These are phyloP conservation scores for Graphium colonna DNA, from an alignment of 2,888 invertebrate species.

Conservation along the genomic window DNA sequence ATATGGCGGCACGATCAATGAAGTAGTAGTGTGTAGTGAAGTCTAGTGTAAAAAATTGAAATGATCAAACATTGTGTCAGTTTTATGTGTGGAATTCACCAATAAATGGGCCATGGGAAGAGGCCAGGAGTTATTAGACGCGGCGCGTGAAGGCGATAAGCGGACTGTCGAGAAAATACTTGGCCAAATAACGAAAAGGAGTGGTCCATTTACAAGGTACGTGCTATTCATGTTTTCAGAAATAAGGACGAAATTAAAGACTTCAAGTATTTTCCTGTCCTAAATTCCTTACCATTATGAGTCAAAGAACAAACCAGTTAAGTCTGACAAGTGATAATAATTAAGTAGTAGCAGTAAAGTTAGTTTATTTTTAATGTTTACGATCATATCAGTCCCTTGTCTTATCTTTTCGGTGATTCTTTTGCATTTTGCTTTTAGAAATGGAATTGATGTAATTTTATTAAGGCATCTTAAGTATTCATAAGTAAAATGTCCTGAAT, in stretches of 20 bases:
- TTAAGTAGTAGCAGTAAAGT: neutral
- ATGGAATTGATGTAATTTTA: neutral
- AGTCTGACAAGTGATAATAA: neutral
- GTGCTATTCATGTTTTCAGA: slow-evolving; percentile 59
- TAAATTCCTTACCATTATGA: neutral
- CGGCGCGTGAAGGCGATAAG: slow-evolving; percentile 95
- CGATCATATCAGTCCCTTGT: slow-evolving; percentile 13
- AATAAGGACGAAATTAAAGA: slow-evolving; percentile 12
- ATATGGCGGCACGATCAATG: slow-evolving; percentile 90
- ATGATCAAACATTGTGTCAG: slow-evolving; percentile 69
- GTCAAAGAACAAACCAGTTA: neutral
- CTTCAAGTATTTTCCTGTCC: slow-evolving; percentile 1
- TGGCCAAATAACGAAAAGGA: slow-evolving; percentile 92
- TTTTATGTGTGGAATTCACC: slow-evolving; percentile 66
- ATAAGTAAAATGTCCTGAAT: too few species aligned
- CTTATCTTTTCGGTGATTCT: slow-evolving; percentile 9
- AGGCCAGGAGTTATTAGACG: slow-evolving; percentile 97
- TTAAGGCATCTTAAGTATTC: too few species aligned
- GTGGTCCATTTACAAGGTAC: slow-evolving; percentile 96
- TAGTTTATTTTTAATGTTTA: slow-evolving; percentile 22
- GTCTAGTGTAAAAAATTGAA: slow-evolving; percentile 74
- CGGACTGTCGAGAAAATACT: slow-evolving; percentile 94
- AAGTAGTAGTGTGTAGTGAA: slow-evolving; percentile 80
- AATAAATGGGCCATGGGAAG: slow-evolving; percentile 90
- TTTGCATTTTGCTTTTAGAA: slow-evolving; percentile 1